Evolutionary conservation across 2,888 invertebrate genomes (phyloP), one percentile per base, ranked within the genome.

Genomic region (Drosophila falleni): DNA sequence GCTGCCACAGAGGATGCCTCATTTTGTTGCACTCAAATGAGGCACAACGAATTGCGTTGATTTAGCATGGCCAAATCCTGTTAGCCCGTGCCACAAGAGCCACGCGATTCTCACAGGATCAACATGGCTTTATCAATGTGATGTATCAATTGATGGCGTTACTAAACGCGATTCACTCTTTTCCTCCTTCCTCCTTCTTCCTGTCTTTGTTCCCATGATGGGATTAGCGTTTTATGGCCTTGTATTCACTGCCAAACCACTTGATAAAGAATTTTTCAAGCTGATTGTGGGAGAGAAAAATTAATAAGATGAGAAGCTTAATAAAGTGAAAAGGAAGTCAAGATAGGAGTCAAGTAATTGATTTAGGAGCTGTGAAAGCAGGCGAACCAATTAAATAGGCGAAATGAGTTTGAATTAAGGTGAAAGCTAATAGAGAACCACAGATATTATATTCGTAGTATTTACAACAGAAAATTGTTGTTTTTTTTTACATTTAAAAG

Each of bases 1-100:
- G 74, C 50, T 77, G 80, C 73, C 54, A 29, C 35, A 23, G 46
- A 33, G 53, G 47, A 29, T 39, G 62, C 56, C 80, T 79, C 78
- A 65, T 63, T 67, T 81, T 70, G 71, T 63, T 74, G 78, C 81
- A 87, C 86, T 87, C 87, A 90, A 90, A 91, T 91, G 91, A 91
- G 91, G 81, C 91, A 73, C 83, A 72, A 55, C 91, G 81, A 91
- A 91, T 91, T 71, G 79, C 86, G 80, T 85, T 91, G 90, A 90
- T 90, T 87, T 87, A 87, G 90, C 91, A 80, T 91, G 75, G 82
- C 90, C 88, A 90, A 90, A 91, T 90, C 87, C 80, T 80, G 86
- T 91, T 90, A 89, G 90, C 78, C 78, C 77, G 78, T 87, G 87
- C 78, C 80, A 73, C 35, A 29, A 41, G 47, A 49, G 80, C 60